Percentiles rank a stretch among this genome's conserved stretches.
These are phyloP conservation scores for Lepidurus packardi DNA, from an alignment of 1,140 invertebrate genomes.

Conservation along the genomic window DNA sequence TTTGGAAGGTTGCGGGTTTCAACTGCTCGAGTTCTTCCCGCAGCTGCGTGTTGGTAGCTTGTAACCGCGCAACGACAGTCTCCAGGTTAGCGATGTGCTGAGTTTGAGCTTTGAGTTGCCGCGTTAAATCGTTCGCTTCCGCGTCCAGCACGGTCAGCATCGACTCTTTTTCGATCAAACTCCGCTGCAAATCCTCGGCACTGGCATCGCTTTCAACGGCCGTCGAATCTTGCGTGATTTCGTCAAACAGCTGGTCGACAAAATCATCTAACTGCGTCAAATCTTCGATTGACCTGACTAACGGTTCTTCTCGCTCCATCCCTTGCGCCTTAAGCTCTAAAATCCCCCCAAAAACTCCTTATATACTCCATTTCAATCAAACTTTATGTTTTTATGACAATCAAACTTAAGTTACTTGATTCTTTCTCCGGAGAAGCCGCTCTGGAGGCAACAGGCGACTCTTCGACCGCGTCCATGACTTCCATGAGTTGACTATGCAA, in stretches of 20 bases:
- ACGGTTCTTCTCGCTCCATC: neutral
- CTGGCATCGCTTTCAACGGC: neutral
- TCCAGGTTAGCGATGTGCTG: neutral
- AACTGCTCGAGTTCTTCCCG: neutral
- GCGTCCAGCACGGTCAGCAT: slow-evolving; percentile 17
- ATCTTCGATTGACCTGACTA: neutral
- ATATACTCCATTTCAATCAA: too few relatives aligned
- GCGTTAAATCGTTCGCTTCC: neutral
- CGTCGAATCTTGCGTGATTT: neutral
- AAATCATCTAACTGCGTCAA: neutral
- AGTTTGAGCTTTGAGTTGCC: neutral
- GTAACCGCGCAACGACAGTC: neutral
- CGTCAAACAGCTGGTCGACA: neutral
- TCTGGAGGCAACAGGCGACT: neutral
- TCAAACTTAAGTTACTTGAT: neutral
- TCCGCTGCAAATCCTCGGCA: neutral
- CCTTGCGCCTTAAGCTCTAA: neutral
- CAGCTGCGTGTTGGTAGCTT: neutral
- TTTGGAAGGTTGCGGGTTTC: neutral
- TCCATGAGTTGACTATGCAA: slow-evolving; percentile 18
- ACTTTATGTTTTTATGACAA: too few relatives aligned
- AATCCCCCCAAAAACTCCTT: too few relatives aligned
- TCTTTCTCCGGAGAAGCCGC: neutral
- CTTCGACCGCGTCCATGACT: neutral
- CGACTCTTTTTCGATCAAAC: neutral